A percentile compares a stretch with the other conserved stretches of the same genome.
phyloP scores from a whole-genome alignment of 2,888 invertebrate species.

The Lycocerus yunnanus region DNA sequence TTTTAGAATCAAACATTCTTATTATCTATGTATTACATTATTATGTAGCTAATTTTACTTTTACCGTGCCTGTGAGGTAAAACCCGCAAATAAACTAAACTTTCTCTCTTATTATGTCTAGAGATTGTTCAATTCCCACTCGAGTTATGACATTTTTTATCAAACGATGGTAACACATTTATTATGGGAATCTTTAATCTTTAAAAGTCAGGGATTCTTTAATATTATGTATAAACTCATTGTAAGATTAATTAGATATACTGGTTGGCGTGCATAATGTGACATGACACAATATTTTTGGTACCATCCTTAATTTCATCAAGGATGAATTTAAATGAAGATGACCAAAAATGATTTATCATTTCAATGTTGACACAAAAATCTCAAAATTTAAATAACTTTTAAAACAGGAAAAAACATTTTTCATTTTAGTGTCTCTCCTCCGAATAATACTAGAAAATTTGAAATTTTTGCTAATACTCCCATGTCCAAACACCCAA shows the following conservation, averaged over 20 bases:
- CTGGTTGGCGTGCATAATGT: background rate
- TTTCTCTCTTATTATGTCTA: slow-evolving; percentile 14
- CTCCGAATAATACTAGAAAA: no score
- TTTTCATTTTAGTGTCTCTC: no score
- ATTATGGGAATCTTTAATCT: background rate
- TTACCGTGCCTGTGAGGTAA: slow-evolving; percentile 5
- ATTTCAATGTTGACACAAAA: no score
- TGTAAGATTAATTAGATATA: background rate
- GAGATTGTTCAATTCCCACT: slow-evolving; percentile 20
- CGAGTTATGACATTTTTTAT: background rate
- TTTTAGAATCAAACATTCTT: slow-evolving; percentile 7
- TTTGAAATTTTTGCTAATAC: no score
- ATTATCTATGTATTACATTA: background rate
- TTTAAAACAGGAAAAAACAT: no score
- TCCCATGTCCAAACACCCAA: no score
- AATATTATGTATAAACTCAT: background rate
- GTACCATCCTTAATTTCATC: background rate
- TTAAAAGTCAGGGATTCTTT: background rate
- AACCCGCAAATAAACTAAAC: slow-evolving; percentile 9
- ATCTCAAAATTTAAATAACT: no score
- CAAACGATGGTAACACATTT: background rate
- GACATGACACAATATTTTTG: background rate
- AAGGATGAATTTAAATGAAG: no score
- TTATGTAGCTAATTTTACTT: slow-evolving; percentile 17
- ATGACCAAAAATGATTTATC: no score